Evolutionary conservation across 2,888 invertebrate genomes (phyloP).

Genomic region (Sipha maydis): DNA sequence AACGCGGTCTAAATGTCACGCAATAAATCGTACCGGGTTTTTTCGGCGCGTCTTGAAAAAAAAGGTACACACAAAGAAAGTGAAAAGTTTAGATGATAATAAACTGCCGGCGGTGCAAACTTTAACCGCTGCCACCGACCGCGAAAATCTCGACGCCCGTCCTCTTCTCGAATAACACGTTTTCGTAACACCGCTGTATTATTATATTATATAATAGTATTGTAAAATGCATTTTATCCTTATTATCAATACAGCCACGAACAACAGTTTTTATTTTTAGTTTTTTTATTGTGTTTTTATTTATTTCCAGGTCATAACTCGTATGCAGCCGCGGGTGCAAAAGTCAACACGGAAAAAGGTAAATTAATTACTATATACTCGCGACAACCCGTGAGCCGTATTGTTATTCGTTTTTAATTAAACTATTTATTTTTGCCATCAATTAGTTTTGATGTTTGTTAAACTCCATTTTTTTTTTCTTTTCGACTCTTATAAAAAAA

Average conservation of each 20-base stretch:
- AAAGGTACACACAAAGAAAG: conserved; percentile 30
- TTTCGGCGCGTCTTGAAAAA: conserved; percentile 13
- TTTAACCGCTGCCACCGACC: conserved; percentile 24
- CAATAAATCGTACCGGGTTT: conserved; percentile 55
- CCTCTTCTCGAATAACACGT: conserved; percentile 8
- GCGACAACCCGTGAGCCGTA: background rate
- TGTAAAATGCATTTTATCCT: too few relatives aligned
- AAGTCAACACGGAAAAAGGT: conserved; percentile 34
- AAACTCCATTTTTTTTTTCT: background rate
- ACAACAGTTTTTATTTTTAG: too few relatives aligned
- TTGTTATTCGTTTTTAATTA: conserved; percentile 27
- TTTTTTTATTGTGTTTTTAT: conserved; percentile 9
- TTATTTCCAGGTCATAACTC: conserved; percentile 24
- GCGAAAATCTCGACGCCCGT: conserved; percentile 17
- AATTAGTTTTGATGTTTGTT: conserved; percentile 2
- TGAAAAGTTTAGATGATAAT: conserved; percentile 58
- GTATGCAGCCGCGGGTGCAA: background rate
- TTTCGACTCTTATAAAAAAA: background rate
- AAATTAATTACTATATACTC: background rate
- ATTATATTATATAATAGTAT: background rate
- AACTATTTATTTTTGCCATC: conserved; percentile 1
- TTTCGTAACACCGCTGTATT: background rate
- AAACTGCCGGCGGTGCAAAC: conserved; percentile 36
- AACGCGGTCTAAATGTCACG: conserved; percentile 47
- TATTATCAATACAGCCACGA: too few relatives aligned